Conservation (phyloP, 2,113 vertebrate species). For the Macquaria ambigua region DNA sequence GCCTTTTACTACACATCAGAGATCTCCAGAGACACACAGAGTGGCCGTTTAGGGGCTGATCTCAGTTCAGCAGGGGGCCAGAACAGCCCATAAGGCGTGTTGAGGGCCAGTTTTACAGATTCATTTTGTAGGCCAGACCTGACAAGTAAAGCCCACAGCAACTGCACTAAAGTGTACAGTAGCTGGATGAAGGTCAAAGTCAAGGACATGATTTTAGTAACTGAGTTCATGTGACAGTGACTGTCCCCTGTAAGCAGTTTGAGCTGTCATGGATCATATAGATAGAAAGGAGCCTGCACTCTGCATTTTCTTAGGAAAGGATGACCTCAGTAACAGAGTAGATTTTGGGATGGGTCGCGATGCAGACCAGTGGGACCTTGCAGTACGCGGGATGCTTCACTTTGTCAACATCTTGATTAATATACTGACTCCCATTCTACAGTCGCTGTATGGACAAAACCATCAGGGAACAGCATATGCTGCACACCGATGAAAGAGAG, state of each 20-base stretch:
- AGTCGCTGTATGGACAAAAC: constrained; percentile 67
- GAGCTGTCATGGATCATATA: constrained; percentile 37
- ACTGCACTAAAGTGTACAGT: constrained; percentile 34
- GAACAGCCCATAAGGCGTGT: constrained; percentile 28
- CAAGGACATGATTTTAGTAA: constrained; percentile 66
- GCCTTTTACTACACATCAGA: constrained; percentile 66
- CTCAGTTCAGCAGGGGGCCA: constrained; percentile 47
- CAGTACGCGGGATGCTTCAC: constrained; percentile 63
- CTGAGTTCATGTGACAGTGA: constrained; percentile 47
- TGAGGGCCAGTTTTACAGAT: constrained; percentile 40
- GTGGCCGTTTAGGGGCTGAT: constrained; percentile 59
- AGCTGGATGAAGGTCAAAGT: constrained; percentile 67
- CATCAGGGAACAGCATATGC: constrained; percentile 74
- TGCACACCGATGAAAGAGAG: constrained; percentile 60
- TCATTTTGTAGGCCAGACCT: constrained; percentile 54
- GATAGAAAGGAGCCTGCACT: constrained; percentile 15
- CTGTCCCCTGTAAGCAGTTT: constrained; percentile 31
- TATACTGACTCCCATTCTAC: constrained; percentile 77
- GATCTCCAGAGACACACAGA: constrained; percentile 52
- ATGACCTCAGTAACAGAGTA: constrained; percentile 33
- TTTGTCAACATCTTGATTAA: constrained; percentile 86
- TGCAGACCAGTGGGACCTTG: constrained; percentile 64
- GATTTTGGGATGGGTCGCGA: constrained; percentile 56
- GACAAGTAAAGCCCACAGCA: constrained; percentile 45
- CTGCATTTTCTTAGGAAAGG: constrained; percentile 16